These are phyloP conservation scores for Drosophila barbarae DNA, from an alignment of 2,888 invertebrate species.

Conservation along the genomic window DNA sequence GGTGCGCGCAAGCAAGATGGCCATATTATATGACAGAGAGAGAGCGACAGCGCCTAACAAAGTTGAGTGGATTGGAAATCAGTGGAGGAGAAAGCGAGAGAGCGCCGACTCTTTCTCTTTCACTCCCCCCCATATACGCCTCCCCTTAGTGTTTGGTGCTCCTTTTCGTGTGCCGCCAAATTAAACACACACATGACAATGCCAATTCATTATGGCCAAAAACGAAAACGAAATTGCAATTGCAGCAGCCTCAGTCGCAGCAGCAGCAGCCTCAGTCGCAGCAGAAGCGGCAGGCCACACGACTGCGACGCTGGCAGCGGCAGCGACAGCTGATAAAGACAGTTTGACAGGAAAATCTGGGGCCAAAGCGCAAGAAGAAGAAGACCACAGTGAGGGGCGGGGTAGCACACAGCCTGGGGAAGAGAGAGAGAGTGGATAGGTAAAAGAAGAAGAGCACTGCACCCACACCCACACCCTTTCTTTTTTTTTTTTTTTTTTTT, in stretches of 20 bases:
- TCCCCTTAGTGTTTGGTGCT: slow-evolving; percentile 6
- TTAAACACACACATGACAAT: slow-evolving; percentile 52
- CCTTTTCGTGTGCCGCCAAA: slow-evolving; percentile 35
- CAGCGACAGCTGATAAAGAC: slow-evolving; percentile 37
- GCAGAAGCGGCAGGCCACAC: neutral
- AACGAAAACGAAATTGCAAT: slow-evolving; percentile 38
- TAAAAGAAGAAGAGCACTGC: neutral
- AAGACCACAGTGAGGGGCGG: neutral
- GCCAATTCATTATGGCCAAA: slow-evolving; percentile 61
- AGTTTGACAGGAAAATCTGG: slow-evolving; percentile 41
- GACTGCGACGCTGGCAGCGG: slow-evolving; percentile 9
- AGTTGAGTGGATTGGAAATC: slow-evolving; percentile 45
- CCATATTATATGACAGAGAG: slow-evolving; percentile 23
- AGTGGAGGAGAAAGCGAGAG: slow-evolving; percentile 23
- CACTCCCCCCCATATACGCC: slow-evolving; percentile 12
- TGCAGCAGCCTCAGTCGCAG: slow-evolving; percentile 5
- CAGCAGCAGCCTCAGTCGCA: neutral
- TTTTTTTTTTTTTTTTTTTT: neutral
- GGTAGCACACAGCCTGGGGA: neutral
- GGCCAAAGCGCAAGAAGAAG: slow-evolving; percentile 9
- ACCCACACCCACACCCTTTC: slow-evolving; percentile 9
- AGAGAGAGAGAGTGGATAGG: neutral
- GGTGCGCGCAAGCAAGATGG: slow-evolving; percentile 48
- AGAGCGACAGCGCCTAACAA: slow-evolving; percentile 25
- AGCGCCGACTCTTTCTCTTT: slow-evolving; percentile 16